Conservation (phyloP, 2,797 vertebrate species). For the Channa striata region DNA sequence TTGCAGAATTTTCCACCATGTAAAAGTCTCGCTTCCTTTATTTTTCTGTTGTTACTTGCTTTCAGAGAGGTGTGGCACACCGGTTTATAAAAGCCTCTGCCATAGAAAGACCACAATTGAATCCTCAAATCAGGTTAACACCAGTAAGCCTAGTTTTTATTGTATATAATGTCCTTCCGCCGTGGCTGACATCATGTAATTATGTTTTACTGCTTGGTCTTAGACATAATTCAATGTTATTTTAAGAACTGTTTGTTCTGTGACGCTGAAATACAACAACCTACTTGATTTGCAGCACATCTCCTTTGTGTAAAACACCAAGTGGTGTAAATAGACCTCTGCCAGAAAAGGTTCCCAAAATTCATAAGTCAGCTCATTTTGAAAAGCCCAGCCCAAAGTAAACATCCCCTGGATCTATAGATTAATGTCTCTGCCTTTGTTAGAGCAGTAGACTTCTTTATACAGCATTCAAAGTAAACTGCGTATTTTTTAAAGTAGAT, state of each 20-base stretch:
- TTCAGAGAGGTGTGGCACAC: slow-evolving; percentile 29
- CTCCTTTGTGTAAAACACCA: slow-evolving; percentile 14
- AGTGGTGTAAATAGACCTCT: slow-evolving; percentile 4
- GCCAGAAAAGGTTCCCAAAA: not conserved
- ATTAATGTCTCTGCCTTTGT: slow-evolving; percentile 24
- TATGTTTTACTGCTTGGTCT: slow-evolving; percentile 18
- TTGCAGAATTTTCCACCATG: not conserved
- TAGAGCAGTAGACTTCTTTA: not conserved
- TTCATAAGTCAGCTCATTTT: slow-evolving; percentile 29
- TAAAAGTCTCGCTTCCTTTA: not conserved
- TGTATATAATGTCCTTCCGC: slow-evolving; percentile 4
- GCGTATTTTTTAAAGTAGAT: slow-evolving; percentile 2
- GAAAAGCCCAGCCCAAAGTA: slow-evolving; percentile 44
- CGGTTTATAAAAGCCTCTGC: not conserved
- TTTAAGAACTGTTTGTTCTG: slow-evolving; percentile 8
- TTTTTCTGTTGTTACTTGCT: slow-evolving; percentile 32
- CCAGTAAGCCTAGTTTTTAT: slow-evolving; percentile 12
- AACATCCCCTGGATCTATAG: slow-evolving; percentile 16
- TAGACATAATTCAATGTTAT: slow-evolving; percentile 12
- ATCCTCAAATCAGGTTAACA: slow-evolving; percentile 13
- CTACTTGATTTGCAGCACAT: slow-evolving; percentile 4
- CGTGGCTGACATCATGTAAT: not conserved
- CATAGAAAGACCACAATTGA: slow-evolving; percentile 1
- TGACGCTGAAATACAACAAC: slow-evolving; percentile 26
- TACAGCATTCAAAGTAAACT: not conserved